Conservation (phyloP, 2,888 invertebrate genomes). For the Xestia sexstrigata region DNA sequence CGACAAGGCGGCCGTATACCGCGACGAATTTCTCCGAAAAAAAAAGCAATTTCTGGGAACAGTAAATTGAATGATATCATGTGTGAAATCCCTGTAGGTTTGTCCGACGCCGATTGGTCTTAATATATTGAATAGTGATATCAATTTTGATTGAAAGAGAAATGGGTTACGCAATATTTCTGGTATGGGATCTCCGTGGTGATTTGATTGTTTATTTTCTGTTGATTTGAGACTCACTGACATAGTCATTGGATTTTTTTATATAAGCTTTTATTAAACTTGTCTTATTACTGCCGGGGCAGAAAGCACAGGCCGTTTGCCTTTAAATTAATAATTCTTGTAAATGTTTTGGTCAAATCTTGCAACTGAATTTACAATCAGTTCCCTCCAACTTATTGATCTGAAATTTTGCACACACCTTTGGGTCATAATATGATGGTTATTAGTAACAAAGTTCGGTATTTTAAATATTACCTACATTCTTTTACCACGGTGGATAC, state of each 20-base stretch:
- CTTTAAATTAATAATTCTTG: too few species aligned
- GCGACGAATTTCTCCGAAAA: neutral
- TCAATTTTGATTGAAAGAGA: slow-evolving; percentile 53
- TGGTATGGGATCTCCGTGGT: slow-evolving; percentile 15
- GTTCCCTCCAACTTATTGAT: too few species aligned
- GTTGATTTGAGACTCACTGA: neutral
- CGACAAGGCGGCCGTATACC: neutral
- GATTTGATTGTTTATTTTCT: slow-evolving; percentile 1
- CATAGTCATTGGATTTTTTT: neutral
- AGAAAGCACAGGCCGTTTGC: too few species aligned
- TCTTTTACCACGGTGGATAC: too few species aligned
- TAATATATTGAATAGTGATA: slow-evolving; percentile 55
- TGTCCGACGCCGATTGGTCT: slow-evolving; percentile 47
- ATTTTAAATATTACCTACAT: neutral
- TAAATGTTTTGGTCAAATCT: too few species aligned
- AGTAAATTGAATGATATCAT: slow-evolving; percentile 73
- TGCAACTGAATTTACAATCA: too few species aligned
- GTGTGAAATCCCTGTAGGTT: slow-evolving; percentile 69
- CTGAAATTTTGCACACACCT: too few species aligned
- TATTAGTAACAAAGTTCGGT: neutral
- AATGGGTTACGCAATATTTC: slow-evolving; percentile 26
- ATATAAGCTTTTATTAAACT: too few species aligned
- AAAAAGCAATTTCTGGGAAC: slow-evolving; percentile 67
- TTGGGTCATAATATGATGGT: too few species aligned
- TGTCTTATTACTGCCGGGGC: too few species aligned